Evolutionary conservation across 2,113 vertebrate species (phyloP).

Genomic region (Antechinus flavipes): DNA sequence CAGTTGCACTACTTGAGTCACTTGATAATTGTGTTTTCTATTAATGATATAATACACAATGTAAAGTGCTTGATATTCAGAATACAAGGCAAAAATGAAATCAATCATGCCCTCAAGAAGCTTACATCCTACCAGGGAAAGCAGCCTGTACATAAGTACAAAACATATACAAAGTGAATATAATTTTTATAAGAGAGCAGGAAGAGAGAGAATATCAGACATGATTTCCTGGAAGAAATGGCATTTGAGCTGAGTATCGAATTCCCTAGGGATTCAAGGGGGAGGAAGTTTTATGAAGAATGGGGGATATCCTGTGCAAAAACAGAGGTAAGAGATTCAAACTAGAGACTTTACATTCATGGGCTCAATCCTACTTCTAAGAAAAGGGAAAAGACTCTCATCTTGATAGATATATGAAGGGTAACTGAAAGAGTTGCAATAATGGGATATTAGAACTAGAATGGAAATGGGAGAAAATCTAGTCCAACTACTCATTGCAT

Average conservation of each 20-base stretch:
- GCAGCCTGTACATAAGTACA: not conserved
- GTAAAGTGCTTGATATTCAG: not conserved
- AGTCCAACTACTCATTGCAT: not conserved
- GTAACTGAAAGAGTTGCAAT: not conserved
- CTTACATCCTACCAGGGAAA: not conserved
- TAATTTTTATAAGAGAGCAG: not conserved
- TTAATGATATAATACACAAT: not conserved
- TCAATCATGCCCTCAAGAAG: not conserved
- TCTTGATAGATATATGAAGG: not conserved
- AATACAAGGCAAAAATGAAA: not conserved
- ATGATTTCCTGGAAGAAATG: not conserved
- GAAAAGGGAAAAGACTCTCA: not conserved
- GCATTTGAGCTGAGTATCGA: not conserved
- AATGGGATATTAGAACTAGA: not conserved
- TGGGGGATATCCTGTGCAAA: not conserved
- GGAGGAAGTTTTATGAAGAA: not conserved
- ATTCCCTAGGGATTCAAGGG: not conserved
- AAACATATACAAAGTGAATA: not conserved
- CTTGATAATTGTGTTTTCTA: not conserved
- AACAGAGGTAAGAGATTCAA: not conserved
- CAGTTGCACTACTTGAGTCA: not conserved
- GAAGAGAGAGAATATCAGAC: not conserved
- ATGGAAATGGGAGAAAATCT: not conserved
- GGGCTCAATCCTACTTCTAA: not conserved
- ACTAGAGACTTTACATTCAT: not conserved